Evolutionary conservation across 1,140 invertebrate genomes (phyloP), one percentile per base, ranked within the genome.

Genomic region (Lepidurus couesii): DNA sequence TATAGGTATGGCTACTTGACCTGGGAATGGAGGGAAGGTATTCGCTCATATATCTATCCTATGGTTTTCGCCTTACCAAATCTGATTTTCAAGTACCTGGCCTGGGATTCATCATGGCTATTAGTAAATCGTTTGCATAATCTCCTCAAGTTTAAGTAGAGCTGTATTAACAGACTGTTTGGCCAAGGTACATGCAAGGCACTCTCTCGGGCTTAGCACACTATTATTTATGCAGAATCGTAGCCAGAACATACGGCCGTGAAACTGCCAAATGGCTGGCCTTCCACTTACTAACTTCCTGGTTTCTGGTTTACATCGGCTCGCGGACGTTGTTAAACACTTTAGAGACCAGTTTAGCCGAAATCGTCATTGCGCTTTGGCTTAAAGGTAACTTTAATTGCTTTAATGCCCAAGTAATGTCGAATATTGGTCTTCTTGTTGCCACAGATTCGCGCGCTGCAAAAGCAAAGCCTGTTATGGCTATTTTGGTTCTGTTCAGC

Each of bases 241-340:
- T 77, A 21, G 34, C 90, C 80, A 84, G 89, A 76, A 92, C 91
- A 90, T 90, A 88, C 0, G 88, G 88, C 2, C 86, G 65, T 11
- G n/a, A 85, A 34, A 89, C 87, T 65, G 78, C 44, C 11, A 91
- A 91, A 84, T 90, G 89, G 88, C 88, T 89, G 0, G 78, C 91
- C 1, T 90, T 90, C 80, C 84, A 82, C 11, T 86, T 92, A 26
- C 82, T 89, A 0, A 89, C 90, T 0, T 91, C 91, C 76, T 97
- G 93, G 92, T 98, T 95, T 83, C 93, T 93, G 88, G 92, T 95
- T 82, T 98, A 95, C 84, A 94, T 92, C 74, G 90, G 90, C 0
- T 91, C 93, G 1, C 86, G 96, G 53, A 97, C 95, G 1, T 82
- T 98, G 45, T 89, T 91, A 10, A 98, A 98, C 82, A 92, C 90